phyloP scores from a whole-genome alignment of 2,113 vertebrate species.

The Dromiciops gliroides region DNA sequence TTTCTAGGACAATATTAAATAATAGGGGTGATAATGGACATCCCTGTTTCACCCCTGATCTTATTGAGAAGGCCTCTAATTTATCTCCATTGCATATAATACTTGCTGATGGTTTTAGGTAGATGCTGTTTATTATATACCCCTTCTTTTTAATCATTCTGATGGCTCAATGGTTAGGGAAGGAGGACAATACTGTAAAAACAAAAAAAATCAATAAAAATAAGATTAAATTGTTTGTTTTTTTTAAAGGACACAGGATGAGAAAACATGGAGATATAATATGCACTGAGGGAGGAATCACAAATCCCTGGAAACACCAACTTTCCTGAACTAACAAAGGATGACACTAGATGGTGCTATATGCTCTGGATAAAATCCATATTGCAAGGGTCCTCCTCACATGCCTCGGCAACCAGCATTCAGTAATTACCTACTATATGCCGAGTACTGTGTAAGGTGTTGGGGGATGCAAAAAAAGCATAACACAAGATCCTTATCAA shows the following conservation, averaged over 20 bases:
- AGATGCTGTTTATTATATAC: no score
- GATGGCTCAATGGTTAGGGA: background rate
- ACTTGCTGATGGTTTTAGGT: no score
- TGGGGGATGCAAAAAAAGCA: background rate
- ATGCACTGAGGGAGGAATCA: background rate
- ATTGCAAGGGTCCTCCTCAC: background rate
- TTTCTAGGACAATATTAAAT: no score
- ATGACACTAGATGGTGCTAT: slow-evolving; percentile 66
- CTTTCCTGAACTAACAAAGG: background rate
- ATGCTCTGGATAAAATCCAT: background rate
- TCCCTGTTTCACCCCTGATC: no score
- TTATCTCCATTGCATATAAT: no score
- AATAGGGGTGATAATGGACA: no score
- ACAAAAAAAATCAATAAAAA: background rate
- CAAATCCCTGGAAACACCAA: background rate
- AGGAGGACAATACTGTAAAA: no score
- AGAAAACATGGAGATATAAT: background rate
- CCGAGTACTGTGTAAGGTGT: background rate
- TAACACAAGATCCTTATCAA: background rate
- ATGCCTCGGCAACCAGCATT: background rate
- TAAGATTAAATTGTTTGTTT: background rate
- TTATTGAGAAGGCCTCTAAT: no score
- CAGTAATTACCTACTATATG: background rate
- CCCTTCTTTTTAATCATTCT: background rate
- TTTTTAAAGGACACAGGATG: background rate